A percentile compares a stretch with the other conserved stretches of the same genome.
phyloP scores from a whole-genome alignment of 1,140 invertebrate genomes.

The Oedothorax gibbosus region DNA sequence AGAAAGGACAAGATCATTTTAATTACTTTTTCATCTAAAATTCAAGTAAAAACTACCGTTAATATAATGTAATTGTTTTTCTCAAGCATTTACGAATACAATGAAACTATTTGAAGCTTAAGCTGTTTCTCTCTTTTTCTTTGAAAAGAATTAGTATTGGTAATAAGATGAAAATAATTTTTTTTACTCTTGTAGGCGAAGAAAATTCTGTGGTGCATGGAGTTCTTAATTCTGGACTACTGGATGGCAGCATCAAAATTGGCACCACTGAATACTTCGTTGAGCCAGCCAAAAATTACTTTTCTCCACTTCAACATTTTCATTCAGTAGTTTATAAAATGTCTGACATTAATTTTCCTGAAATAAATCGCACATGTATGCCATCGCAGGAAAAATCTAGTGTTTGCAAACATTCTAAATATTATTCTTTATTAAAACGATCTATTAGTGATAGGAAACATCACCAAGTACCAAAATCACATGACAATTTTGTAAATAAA shows the following conservation, averaged over 20 bases:
- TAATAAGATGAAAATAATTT: neutral
- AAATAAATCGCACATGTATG: constrained; percentile 50
- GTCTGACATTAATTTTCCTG: constrained; percentile 76
- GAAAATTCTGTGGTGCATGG: constrained; percentile 85
- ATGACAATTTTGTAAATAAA: constrained; percentile 29
- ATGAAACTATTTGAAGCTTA: too few relatives aligned
- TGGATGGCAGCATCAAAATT: constrained; percentile 89
- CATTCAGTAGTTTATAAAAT: constrained; percentile 87
- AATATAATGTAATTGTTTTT: too few relatives aligned
- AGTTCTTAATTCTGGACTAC: constrained; percentile 84
- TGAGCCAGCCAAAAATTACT: constrained; percentile 84
- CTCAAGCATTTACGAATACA: too few relatives aligned
- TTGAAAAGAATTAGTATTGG: neutral
- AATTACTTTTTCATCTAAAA: too few relatives aligned
- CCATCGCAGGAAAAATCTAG: neutral
- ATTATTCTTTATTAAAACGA: neutral
- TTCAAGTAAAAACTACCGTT: too few relatives aligned
- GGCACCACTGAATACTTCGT: constrained; percentile 84
- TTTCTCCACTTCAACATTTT: constrained; percentile 67
- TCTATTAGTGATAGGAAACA: neutral
- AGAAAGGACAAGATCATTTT: too few relatives aligned
- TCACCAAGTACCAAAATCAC: neutral
- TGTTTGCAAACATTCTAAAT: constrained; percentile 6
- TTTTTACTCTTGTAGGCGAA: constrained; percentile 76
- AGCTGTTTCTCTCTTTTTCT: too few relatives aligned